phyloP scores from a whole-genome alignment of 1,140 invertebrate genomes.

The Andricus grossulariae region DNA sequence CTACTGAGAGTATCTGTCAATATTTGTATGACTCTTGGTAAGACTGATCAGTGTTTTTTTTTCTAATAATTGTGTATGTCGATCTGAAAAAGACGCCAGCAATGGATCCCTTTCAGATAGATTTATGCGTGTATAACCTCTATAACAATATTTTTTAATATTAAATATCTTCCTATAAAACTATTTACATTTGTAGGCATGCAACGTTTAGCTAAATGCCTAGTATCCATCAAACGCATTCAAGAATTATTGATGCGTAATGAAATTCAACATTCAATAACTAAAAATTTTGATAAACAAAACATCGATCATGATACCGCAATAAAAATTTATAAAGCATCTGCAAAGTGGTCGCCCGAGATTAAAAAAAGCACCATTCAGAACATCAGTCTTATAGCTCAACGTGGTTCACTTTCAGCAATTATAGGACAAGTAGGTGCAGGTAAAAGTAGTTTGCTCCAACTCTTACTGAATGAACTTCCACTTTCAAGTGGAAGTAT shows the following conservation, averaged over 20 bases:
- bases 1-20: slow-evolving; percentile 72
- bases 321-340: slow-evolving; percentile 71
- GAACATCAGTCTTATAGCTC: slow-evolving; percentile 80
- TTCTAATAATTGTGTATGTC: not conserved
- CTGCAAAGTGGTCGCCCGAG: slow-evolving; percentile 79
- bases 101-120: no score
- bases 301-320: not conserved
- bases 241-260: slow-evolving; percentile 84
- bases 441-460: slow-evolving; percentile 92
- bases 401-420: slow-evolving; percentile 82
- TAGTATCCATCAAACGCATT: slow-evolving; percentile 82
- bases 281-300: slow-evolving; percentile 2
- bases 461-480: slow-evolving; percentile 88
- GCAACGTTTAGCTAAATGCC: slow-evolving; percentile 77
- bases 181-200: slow-evolving; percentile 82
- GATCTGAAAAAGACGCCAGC: no score
- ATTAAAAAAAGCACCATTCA: slow-evolving; percentile 77
- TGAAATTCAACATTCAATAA: slow-evolving; percentile 72
- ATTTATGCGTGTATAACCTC: no score
- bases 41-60: not conserved
- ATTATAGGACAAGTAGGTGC: slow-evolving; percentile 89
- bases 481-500: slow-evolving; percentile 82
- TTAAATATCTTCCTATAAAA: no score
- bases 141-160: no score
- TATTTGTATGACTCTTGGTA: slow-evolving; percentile 45